A percentile compares a stretch with the other conserved stretches of the same genome.
Evolutionary conservation across 53 echinoderm and acorn worm species (phyloP).

Genomic region (Temnopleurus reevesii): DNA sequence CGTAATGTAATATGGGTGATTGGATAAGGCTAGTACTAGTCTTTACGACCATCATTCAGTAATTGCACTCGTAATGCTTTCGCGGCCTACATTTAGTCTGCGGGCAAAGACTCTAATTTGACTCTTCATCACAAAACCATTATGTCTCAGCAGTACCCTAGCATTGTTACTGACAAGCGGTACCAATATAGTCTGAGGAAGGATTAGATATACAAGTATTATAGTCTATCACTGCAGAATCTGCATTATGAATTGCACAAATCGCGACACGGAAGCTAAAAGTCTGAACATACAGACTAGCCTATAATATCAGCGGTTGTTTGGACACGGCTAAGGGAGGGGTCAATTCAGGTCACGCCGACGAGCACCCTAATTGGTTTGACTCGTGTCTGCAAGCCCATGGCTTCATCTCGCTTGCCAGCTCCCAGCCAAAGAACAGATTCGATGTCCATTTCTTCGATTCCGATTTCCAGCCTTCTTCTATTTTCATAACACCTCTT

Average conservation of each 20-base stretch:
- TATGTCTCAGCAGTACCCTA: too few relatives aligned
- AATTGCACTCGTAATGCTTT: constrained; percentile 36
- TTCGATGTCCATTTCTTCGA: constrained; percentile 15
- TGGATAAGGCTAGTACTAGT: constrained; percentile 22
- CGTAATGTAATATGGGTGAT: background rate
- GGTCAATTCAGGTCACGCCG: constrained; percentile 40
- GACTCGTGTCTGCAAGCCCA: background rate
- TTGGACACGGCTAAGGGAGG: constrained; percentile 30
- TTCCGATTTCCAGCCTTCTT: background rate
- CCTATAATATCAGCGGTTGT: constrained; percentile 26
- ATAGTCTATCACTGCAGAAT: too few relatives aligned
- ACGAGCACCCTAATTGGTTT: constrained; percentile 45
- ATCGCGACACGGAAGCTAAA: too few relatives aligned
- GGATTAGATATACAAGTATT: too few relatives aligned
- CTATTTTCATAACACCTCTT: background rate
- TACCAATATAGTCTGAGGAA: too few relatives aligned
- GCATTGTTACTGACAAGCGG: too few relatives aligned
- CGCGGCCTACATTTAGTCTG: constrained; percentile 8
- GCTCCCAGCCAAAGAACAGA: background rate
- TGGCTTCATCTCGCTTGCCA: background rate
- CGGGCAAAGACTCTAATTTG: too few relatives aligned
- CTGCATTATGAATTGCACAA: too few relatives aligned
- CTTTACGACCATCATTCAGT: constrained; percentile 3
- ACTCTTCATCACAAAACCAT: too few relatives aligned
- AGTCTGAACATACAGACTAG: too few relatives aligned